Evolutionary conservation across 2,888 invertebrate species (phyloP), one percentile per base, ranked within the genome.

Genomic region (Trichopria drosophilae): DNA sequence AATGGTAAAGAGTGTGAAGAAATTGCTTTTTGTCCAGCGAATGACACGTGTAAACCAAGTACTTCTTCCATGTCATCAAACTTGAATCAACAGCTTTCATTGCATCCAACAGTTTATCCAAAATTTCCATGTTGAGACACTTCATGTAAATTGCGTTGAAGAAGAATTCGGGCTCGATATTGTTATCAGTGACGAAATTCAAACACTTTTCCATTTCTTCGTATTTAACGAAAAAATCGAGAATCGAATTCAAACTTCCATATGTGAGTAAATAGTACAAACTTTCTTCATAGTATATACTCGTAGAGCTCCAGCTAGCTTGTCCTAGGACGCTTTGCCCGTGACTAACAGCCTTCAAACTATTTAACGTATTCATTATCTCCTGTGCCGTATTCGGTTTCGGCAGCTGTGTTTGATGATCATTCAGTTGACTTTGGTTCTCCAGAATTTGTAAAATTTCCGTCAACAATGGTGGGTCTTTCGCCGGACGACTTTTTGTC

Each of bases 191-290:
- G 43, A 87, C 83, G 64, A 88, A 88, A 44, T 80, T 78, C 6
- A 91, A 77, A 6, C 90, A 88, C 42, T 86, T 84, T 5, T 78
- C 75, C 59, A 87, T 77, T 58, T 85, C 84, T 10, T 85, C 83
- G 60, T 90, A 86, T 50, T 84, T 84, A 61, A 90, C 80, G 59
- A 86, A 85, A 69, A 93, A 93, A 51, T 84, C 82, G 43, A 93
- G 80, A 45, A 89, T 82, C 7, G 86, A 85, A 1, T 82, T 77
- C 65, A 86, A 85, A 3, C 86, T 87, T 1, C 92, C 93, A 66
- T 93, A 94, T 51, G 83, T 85, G 3, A 82, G 80, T 3, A 94
- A 77, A 73, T 94, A 95, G 71, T 86, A 90, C 2, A 90, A 73
- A 63, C 90, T 90, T 76, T 94, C 93, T 53, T 86, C 83, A 63